These are phyloP conservation scores for Ambastaia sidthimunki DNA, from an alignment of 2,797 vertebrate genomes.

Conservation along the genomic window DNA sequence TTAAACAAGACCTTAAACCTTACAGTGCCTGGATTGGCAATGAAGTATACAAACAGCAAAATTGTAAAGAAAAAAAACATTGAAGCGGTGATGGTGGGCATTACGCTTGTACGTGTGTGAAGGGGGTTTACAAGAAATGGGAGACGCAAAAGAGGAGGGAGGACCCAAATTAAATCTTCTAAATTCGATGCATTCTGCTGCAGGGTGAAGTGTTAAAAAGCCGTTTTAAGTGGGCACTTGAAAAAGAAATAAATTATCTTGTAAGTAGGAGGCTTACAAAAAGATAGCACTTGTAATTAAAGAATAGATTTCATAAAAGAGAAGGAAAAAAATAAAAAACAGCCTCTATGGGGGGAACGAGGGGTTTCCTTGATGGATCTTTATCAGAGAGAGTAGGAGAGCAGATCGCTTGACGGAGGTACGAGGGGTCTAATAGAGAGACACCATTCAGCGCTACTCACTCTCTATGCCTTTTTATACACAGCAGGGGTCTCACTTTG, in stretches of 20 bases:
- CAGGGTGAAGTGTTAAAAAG: conserved; percentile 63
- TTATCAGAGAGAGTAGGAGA: conserved; percentile 37
- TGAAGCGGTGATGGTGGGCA: conserved; percentile 46
- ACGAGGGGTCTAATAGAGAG: conserved; percentile 55
- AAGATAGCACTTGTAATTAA: conserved; percentile 65
- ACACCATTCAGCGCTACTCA: conserved; percentile 50
- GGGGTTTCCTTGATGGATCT: conserved; percentile 53
- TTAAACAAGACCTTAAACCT: conserved; percentile 74
- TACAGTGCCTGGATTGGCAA: conserved; percentile 68
- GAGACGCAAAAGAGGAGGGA: conserved; percentile 34
- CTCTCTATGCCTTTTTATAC: conserved; percentile 49
- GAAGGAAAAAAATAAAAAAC: conserved; percentile 7
- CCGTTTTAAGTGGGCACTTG: conserved; percentile 65
- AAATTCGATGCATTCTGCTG: conserved; percentile 62
- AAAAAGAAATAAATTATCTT: conserved; percentile 69
- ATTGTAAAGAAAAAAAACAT: conserved; percentile 66
- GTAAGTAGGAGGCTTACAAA: conserved; percentile 60
- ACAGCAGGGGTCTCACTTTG: conserved; percentile 50
- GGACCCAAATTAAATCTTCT: conserved; percentile 67
- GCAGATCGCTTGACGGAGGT: conserved; percentile 45
- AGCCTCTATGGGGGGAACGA: conserved; percentile 21
- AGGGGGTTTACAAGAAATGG: conserved; percentile 45
- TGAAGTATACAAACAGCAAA: conserved; percentile 74
- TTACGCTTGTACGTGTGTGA: conserved; percentile 26
- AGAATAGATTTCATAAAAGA: conserved; percentile 62